Base-by-base conservation (phyloP, 2,888 invertebrate genomes). In the Tenthredo mesomela region DNA sequence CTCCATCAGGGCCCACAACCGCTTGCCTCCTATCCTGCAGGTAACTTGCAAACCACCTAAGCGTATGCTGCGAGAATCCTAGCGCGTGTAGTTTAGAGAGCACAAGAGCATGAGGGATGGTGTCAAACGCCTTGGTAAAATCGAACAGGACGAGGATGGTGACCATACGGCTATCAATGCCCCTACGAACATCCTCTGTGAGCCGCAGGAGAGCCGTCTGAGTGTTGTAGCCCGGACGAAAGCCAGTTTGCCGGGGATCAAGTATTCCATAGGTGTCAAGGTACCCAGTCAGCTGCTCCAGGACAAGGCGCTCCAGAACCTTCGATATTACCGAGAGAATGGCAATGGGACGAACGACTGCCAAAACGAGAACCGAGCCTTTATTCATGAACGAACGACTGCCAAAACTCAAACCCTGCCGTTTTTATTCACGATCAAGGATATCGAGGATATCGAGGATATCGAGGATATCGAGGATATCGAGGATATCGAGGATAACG, bases 31-130 rank as follows among this genome's bases (percentile, higher is more conserved):
- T 75, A 1, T 29, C 75, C 12, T 29, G 75, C 1, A 75, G 50
- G 18, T 75, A 75, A 5, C 50, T 29, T 0, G 71, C 29, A 12
- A 54, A 10, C 47, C 75, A 75, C 6, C 5, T 25, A 90, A 94
- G 94, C 25, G 94, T 94, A 87, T 94, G 94, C 15, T 94, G 94
- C 54, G 94, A 93, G 40, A 87, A 82, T 0, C 88, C 87, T 54
- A 87, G 87, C 70, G 83, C 86, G 4, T 29, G 47, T 9, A 89
- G 25, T 50, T 88, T 89, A 10, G 87, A 61, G 0, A 88, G 47
- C 0, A 89, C 67, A 5, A 89, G 67, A 6, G 82, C 71, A 21
- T 84, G 88, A 83, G 88, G 85, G 10, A 89, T 87, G 5, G 85
- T 84, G 67, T 90, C 40, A 9, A 40, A 40, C 15, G 89, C 90